Percentiles rank a stretch among this genome's conserved stretches.
phyloP scores from a whole-genome alignment of 2,888 invertebrate species.

The Lycocerus yunnanus region DNA sequence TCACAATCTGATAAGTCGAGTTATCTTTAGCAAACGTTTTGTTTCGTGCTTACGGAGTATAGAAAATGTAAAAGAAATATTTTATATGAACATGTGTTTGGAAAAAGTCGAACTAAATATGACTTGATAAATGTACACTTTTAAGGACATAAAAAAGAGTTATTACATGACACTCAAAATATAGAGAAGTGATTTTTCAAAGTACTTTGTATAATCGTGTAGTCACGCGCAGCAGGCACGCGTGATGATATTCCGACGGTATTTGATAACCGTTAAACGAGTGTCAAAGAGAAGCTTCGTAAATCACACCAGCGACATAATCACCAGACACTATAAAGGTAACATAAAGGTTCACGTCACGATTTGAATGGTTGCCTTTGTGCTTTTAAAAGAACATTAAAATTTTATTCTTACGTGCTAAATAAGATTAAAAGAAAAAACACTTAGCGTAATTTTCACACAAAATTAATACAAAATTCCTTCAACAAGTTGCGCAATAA shows the following conservation, averaged over 20 bases:
- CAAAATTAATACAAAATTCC: not conserved
- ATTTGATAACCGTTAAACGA: conserved; percentile 41
- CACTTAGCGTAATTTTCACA: not conserved
- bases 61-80: conserved; percentile 13
- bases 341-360: conserved; percentile 38
- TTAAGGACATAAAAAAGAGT: conserved; percentile 31
- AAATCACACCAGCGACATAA: conserved; percentile 37
- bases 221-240: conserved; percentile 41
- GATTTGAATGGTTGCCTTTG: conserved; percentile 33
- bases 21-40: conserved; percentile 11
- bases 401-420: conserved; percentile 19
- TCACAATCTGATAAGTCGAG: conserved; percentile 50
- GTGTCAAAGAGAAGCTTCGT: conserved; percentile 37
- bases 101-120: conserved; percentile 18
- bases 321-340: conserved; percentile 35
- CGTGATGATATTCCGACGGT: conserved; percentile 35
- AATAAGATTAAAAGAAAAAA: conserved; percentile 8
- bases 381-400: conserved; percentile 26
- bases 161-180: conserved; percentile 35
- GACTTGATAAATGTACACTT: conserved; percentile 27
- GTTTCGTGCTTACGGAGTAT: not conserved
- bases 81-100: conserved; percentile 19
- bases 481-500: not conserved
- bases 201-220: conserved; percentile 32
- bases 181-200: conserved; percentile 36